Evolutionary conservation across 2,888 invertebrate species (phyloP), one percentile per base, ranked within the genome.

Genomic region (Pristionchus maxplancki): DNA sequence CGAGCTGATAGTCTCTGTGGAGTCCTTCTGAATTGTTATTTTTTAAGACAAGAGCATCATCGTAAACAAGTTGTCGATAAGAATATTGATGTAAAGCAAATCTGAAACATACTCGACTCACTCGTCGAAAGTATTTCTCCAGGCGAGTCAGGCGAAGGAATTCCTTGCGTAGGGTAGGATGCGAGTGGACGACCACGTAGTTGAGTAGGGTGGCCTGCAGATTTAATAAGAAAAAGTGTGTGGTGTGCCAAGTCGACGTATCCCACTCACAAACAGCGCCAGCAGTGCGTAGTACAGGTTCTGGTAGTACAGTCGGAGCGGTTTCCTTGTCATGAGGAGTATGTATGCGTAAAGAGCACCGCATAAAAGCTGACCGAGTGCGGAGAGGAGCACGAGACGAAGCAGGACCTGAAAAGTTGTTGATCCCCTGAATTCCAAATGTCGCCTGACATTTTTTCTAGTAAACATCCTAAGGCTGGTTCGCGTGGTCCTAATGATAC

Each of bases 251-350:
- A 20, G 28, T 13, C 37, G 24, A 2, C 71, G 37, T 71, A 11
- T 34, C n/a, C 58, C 6, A 83, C 50, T 50, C 37, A 83, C 82
- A 11, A 83, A 13, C 8, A 83, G 34, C 3, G 82, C 82, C 3
- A 83, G n/a, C 20, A 83, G 34, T 6, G 34, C 82, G 37, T 83
- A 83, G 82, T 53, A 58, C 20, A 83, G 50, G 53, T 83, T 83
- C 28, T 28, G 53, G 20, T 50, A 31, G 17, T 53, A 53, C 8
- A 83, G 20, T 17, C 34, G 53, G 37, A 53, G 11, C 15, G 31
- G 50, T 15, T 44, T 53, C 1, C 24, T 0, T 2, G 34, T 53
- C 4, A n/a, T 40, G 53, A 53, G 50, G 0, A n/a, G 24, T 15
- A 83, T 83, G 8, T n/a, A 20, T 0, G 82, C 50, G 37, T 83